phyloP scores from a whole-genome alignment of 1,140 invertebrate species.

The Drosophila sproati region DNA sequence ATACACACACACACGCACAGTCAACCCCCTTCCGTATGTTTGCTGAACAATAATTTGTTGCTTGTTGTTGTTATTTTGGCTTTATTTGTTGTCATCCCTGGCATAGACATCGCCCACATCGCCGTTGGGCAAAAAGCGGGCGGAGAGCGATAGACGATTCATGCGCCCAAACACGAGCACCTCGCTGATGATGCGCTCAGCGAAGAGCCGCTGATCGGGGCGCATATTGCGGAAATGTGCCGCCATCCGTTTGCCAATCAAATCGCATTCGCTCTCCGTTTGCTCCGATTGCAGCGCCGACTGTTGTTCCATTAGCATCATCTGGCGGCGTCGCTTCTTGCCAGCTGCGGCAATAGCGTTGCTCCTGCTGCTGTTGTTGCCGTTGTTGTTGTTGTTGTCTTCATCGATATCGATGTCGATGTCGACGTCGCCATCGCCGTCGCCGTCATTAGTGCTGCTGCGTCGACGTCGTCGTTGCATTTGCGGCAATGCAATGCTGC shows the following conservation, averaged over 20 bases:
- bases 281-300: constrained; percentile 25
- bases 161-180: constrained; percentile 67
- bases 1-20: background rate
- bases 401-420: constrained; percentile 8
- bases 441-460: constrained; percentile 24
- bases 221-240: constrained; percentile 70
- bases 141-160: constrained; percentile 59
- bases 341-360: background rate
- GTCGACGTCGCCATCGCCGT: constrained; percentile 19
- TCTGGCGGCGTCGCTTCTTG: constrained; percentile 31
- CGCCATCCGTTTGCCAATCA: constrained; percentile 68
- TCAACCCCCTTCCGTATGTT: too few relatives aligned
- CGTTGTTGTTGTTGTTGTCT: too few relatives aligned
- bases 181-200: constrained; percentile 68
- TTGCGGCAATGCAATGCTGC: background rate
- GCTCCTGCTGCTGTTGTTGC: background rate
- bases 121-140: constrained; percentile 49
- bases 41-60: background rate
- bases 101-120: constrained; percentile 6
- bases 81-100: constrained; percentile 20
- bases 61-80: background rate
- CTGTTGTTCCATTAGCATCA: background rate
- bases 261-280: constrained; percentile 60
- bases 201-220: constrained; percentile 63
- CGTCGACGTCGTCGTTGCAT: constrained; percentile 16